phyloP scores from a whole-genome alignment of 1,140 invertebrate species.

The Streblospio benedicti region DNA sequence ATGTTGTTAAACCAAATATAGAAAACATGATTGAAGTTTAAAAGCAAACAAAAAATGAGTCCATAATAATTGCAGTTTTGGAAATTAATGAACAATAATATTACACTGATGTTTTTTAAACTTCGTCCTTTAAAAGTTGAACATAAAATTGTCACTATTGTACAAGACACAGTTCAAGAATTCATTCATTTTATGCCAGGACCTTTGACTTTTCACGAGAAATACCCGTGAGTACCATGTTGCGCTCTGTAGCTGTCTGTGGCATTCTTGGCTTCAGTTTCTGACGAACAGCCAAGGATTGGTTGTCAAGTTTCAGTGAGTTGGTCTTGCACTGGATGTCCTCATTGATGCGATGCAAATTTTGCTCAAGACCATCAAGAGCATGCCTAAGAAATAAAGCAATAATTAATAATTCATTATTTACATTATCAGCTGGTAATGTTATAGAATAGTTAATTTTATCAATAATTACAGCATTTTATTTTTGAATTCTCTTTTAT shows the following conservation, averaged over 20 bases:
- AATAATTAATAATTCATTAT: background rate
- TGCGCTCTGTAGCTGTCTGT: slow-evolving; percentile 35
- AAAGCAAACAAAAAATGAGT: too few relatives aligned
- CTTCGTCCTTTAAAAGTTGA: background rate
- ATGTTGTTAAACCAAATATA: too few relatives aligned
- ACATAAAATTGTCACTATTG: background rate
- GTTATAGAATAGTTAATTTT: background rate
- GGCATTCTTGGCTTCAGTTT: slow-evolving; percentile 35
- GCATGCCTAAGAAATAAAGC: slow-evolving; percentile 37
- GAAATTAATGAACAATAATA: too few relatives aligned
- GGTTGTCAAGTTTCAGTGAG: slow-evolving; percentile 45
- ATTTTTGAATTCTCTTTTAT: slow-evolving; percentile 1
- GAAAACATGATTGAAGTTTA: too few relatives aligned
- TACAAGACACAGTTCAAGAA: too few relatives aligned
- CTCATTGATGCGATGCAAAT: slow-evolving; percentile 45
- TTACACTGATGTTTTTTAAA: background rate
- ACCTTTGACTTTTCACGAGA: slow-evolving; percentile 34
- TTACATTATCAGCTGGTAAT: too few relatives aligned
- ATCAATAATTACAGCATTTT: background rate
- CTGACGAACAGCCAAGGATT: slow-evolving; percentile 40
- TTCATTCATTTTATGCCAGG: slow-evolving; percentile 38
- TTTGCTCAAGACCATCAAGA: slow-evolving; percentile 44
- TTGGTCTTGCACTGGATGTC: slow-evolving; percentile 45
- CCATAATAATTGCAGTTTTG: too few relatives aligned
- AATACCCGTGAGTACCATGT: slow-evolving; percentile 41